Evolutionary conservation across 2,797 vertebrate genomes (phyloP), one percentile per base, ranked within the genome.

Genomic region (Echeneis naucrates): DNA sequence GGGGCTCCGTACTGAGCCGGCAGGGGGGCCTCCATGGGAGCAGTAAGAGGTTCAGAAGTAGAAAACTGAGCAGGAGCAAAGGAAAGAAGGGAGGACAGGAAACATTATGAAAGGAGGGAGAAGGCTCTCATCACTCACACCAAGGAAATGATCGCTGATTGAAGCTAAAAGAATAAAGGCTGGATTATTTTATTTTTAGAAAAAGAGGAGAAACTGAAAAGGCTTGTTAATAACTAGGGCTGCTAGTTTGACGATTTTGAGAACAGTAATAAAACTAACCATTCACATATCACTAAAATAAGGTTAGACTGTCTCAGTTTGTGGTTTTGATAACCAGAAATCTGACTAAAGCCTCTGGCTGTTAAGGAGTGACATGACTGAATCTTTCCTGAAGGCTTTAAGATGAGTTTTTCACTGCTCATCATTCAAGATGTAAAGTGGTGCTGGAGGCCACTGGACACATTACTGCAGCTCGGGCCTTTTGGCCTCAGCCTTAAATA

Each of bases 11-110:
- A 85, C 75, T 91, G 88, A 84, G 90, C 81, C 81, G 88, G 91
- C 74, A 91, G 62, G 62, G 91, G 78, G 75, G 87, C 84, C 89
- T 95, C 96, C 94, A 94, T 94, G 79, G 90, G 79, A 83, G 77
- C 80, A 85, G 92, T 86, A 84, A 83, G 74, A 92, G 78, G 73
- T 78, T 87, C 40, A 77, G 70, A 82, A 53, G 71, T 66, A 87
- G 67, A 88, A 14, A 90, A 94, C 95, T 96, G 92, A 88, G 91
- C 90, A 84, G 88, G 87, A 85, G 78, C 82, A 85, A 72, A 81
- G 53, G 78, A 79, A 74, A 90, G 80, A 30, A 63, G 47, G 63
- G 50, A 70, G 60, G 81, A 82, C 37, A 73, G 58, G 61, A 33
- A 81, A 80, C 35, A 64, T 24, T 44, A 48, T n/a, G 58, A 57